Evolutionary conservation across 1,140 invertebrate genomes (phyloP).

Genomic region (Penaeus vannamei): DNA sequence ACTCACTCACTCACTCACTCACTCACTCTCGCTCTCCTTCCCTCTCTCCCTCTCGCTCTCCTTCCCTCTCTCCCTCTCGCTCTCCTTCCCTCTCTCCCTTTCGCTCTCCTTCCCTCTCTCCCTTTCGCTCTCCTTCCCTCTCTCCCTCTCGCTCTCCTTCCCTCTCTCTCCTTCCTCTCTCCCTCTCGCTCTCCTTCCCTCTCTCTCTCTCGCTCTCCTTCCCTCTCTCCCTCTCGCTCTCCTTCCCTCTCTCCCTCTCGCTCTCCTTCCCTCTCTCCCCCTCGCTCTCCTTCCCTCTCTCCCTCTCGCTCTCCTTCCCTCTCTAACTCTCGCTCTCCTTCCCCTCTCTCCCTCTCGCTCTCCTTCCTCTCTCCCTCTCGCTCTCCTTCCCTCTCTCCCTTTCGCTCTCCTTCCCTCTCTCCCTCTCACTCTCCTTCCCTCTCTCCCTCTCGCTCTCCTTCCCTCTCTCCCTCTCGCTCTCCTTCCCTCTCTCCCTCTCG

Average conservation of each 20-base stretch:
- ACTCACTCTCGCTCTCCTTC: background rate
- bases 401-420: no score
- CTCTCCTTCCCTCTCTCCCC: constrained; percentile 12
- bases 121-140: background rate
- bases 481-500: background rate
- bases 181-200: background rate
- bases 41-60: constrained; percentile 9
- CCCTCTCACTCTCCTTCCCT: no score
- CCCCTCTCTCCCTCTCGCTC: background rate
- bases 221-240: background rate
- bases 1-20: background rate
- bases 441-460: no score
- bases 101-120: constrained; percentile 22
- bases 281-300: constrained; percentile 9
- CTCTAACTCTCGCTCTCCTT: constrained; percentile 11
- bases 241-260: background rate
- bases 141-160: background rate
- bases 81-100: constrained; percentile 1
- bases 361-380: background rate
- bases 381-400: background rate
- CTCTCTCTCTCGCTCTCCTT: background rate
- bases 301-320: background rate
- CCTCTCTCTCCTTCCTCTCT: background rate
- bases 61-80: background rate
- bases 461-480: background rate